These are phyloP conservation scores for Agapornis roseicollis DNA, from an alignment of 2,113 vertebrate genomes.

Conservation along the genomic window DNA sequence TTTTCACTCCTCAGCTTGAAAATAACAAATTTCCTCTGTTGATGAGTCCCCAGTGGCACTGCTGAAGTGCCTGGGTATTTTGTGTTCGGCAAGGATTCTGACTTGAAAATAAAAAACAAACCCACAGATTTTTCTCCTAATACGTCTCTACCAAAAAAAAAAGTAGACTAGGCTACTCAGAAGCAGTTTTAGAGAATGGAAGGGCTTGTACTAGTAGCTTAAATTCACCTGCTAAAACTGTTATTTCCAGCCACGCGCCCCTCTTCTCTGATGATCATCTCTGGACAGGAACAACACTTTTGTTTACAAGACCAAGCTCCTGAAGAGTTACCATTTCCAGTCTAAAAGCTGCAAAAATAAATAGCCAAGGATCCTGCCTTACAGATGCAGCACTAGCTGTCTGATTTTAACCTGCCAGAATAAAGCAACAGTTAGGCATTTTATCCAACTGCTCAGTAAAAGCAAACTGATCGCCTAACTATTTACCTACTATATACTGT, in stretches of 20 bases:
- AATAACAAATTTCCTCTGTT: neutral
- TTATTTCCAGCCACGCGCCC: fast-evolving
- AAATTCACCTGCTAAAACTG: neutral
- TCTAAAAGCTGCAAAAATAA: neutral
- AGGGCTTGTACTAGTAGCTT: neutral
- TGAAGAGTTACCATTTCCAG: neutral
- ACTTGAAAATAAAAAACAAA: neutral
- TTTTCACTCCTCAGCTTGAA: fast-evolving
- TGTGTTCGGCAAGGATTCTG: neutral
- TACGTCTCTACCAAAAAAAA: neutral
- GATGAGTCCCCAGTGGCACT: fast-evolving
- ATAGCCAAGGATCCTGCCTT: neutral
- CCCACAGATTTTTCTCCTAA: neutral
- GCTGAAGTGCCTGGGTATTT: neutral
- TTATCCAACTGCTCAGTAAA: neutral
- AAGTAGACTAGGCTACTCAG: neutral
- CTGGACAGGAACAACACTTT: fast-evolving
- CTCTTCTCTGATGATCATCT: neutral
- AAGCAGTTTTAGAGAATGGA: neutral
- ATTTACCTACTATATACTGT: neutral
- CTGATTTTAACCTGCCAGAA: neutral
- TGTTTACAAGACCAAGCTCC: fast-evolving
- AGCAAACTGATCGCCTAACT: neutral
- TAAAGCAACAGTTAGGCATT: neutral
- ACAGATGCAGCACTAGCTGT: neutral